Evolutionary conservation across 1,140 invertebrate species (phyloP).

Genomic region (Arion vulgaris): DNA sequence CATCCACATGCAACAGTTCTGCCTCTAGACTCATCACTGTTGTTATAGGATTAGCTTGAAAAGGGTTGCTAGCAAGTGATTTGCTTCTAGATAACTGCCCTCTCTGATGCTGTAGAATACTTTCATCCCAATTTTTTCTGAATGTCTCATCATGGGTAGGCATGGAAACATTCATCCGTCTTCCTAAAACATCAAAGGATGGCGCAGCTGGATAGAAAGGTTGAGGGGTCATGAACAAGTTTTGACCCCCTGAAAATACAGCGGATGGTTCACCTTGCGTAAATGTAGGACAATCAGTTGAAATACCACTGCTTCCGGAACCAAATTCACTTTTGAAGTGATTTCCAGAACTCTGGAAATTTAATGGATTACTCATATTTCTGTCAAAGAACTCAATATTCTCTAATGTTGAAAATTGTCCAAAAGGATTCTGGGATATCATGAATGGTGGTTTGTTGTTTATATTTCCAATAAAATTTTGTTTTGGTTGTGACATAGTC

Average conservation of each 20-base stretch:
- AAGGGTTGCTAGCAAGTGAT: not conserved
- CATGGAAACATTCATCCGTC: not conserved
- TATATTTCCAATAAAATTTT: not conserved
- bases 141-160: not conserved
- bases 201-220: not conserved
- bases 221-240: not conserved
- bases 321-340: not conserved
- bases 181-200: not conserved
- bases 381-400: not conserved
- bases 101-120: not conserved
- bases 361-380: not conserved
- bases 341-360: not conserved
- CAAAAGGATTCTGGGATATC: not conserved
- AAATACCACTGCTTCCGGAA: not conserved
- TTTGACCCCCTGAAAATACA: not conserved
- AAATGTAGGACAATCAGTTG: not conserved
- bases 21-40: not conserved
- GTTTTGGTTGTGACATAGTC: not conserved
- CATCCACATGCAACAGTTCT: constrained; percentile 23
- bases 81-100: not conserved
- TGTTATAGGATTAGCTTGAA: not conserved
- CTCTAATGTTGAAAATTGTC: not conserved
- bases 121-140: not conserved
- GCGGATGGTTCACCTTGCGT: not conserved
- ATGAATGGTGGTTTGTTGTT: not conserved